Evolutionary conservation across 2,113 vertebrate genomes (phyloP), one percentile per base, ranked within the genome.

Genomic region (Furnarius figulus): DNA sequence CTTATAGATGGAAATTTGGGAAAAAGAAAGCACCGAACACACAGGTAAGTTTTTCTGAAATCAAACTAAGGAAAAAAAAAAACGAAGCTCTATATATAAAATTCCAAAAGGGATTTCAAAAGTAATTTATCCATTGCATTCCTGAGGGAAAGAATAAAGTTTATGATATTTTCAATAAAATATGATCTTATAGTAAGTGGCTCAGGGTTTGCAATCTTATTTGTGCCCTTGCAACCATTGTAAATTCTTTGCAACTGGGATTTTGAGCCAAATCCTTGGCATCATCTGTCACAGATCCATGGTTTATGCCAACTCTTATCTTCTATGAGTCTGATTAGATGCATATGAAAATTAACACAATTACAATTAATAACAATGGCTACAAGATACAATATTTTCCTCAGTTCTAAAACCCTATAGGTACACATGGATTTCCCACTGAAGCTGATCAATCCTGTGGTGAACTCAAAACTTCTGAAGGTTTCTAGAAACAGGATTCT

Each of bases 161-260:
- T 97, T 95, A 96, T 96, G 90, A 95, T 93, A 92, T 96, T 96
- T 94, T 93, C 96, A 94, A 93, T 97, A 94, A 94, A 95, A 96
- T 96, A 93, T 90, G 93, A 94, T 95, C 92, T 90, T 85, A 93
- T 33, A 94, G 76, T 94, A 96, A 97, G 80, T 93, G 88, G 90
- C 85, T 94, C 8, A 40, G 88, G 84, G 83, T 96, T 92, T 87
- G 80, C 73, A 94, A 78, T 94, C 86, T 95, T 90, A 92, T 89
- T 95, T 95, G 86, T 90, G 93, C 90, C 84, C 88, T 95, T 90
- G 88, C 90, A 96, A 94, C 88, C 37, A 92, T 30, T 89, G 90
- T 93, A 84, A 96, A 92, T 92, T 89, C 93, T 75, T 87, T 94
- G 77, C 88, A 93, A 89, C 70, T 58, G 53, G 83, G 85, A 87